Evolutionary conservation across 2,888 invertebrate genomes (phyloP).

Genomic region (Clanis bilineata): DNA sequence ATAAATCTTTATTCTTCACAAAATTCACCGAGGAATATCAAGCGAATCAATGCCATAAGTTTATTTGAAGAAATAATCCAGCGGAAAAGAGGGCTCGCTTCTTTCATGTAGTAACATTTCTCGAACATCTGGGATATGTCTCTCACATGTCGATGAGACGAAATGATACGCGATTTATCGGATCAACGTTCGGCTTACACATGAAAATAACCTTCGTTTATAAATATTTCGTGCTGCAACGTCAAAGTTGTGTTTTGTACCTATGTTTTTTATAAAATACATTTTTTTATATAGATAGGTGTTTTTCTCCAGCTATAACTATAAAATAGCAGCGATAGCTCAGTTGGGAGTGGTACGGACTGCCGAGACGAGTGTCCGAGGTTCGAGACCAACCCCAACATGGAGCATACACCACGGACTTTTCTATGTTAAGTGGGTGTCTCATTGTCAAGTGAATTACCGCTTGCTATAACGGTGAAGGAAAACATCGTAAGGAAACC

Average conservation of each 20-base stretch:
- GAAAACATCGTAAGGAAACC: too few relatives aligned
- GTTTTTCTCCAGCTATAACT: too few relatives aligned
- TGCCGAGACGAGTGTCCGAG: too few relatives aligned
- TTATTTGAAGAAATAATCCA: slow-evolving; percentile 42
- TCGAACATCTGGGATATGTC: slow-evolving; percentile 62
- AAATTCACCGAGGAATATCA: slow-evolving; percentile 11
- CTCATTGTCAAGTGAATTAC: too few relatives aligned
- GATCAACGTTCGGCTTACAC: slow-evolving; percentile 54
- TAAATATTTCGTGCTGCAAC: slow-evolving; percentile 9
- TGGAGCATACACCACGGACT: too few relatives aligned
- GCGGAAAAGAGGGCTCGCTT: slow-evolving; percentile 39
- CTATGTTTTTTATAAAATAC: too few relatives aligned
- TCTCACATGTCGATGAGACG: slow-evolving; percentile 57
- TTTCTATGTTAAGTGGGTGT: too few relatives aligned
- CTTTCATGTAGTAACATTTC: slow-evolving; percentile 61
- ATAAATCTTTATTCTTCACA: background rate
- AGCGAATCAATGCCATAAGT: slow-evolving; percentile 33
- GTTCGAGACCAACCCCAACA: too few relatives aligned
- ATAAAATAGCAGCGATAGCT: too few relatives aligned
- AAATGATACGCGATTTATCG: slow-evolving; percentile 56
- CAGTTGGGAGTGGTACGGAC: too few relatives aligned
- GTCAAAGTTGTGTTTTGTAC: background rate
- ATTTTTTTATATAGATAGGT: too few relatives aligned
- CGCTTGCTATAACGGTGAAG: too few relatives aligned
- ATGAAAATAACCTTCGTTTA: slow-evolving; percentile 26